Conservation (phyloP, 2,797 vertebrate genomes). For the Rhodeus uyekii region DNA sequence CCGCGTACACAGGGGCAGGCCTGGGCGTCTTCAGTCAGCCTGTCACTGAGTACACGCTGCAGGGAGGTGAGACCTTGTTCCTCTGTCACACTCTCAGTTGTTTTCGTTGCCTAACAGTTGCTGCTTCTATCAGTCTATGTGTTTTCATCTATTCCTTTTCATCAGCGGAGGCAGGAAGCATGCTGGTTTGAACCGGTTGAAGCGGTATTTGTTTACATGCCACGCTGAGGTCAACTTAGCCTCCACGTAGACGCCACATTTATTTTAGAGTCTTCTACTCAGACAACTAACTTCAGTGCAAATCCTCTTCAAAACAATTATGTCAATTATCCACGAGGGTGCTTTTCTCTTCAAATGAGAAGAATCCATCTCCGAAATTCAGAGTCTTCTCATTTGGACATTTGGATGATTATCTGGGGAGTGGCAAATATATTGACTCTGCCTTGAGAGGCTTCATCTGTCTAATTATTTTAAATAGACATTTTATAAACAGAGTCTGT, state of each 20-base stretch:
- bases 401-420: slow-evolving; percentile 55
- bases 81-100: slow-evolving; percentile 45
- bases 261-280: slow-evolving; percentile 35
- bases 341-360: slow-evolving; percentile 35
- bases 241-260: slow-evolving; percentile 13
- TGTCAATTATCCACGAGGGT: slow-evolving; percentile 39
- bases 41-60: slow-evolving; percentile 90
- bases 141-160: slow-evolving; percentile 33
- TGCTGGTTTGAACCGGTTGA: slow-evolving; percentile 17
- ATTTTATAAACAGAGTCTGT: slow-evolving; percentile 47
- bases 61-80: slow-evolving; percentile 86
- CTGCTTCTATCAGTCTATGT: neutral
- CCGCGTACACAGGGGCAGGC: slow-evolving; percentile 91
- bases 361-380: slow-evolving; percentile 52
- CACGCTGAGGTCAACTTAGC: slow-evolving; percentile 20
- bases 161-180: slow-evolving; percentile 4
- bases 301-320: slow-evolving; percentile 55
- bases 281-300: slow-evolving; percentile 37
- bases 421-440: slow-evolving; percentile 53
- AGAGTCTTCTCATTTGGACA: slow-evolving; percentile 50
- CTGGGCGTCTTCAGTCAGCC: slow-evolving; percentile 90
- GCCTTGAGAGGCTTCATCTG: slow-evolving; percentile 51
- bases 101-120: slow-evolving; percentile 21
- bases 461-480: slow-evolving; percentile 48
- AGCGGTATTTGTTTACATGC: slow-evolving; percentile 38